Evolutionary conservation across 2,888 invertebrate genomes (phyloP), one percentile per base, ranked within the genome.

Genomic region (Eudasyphora cyanicolor): DNA sequence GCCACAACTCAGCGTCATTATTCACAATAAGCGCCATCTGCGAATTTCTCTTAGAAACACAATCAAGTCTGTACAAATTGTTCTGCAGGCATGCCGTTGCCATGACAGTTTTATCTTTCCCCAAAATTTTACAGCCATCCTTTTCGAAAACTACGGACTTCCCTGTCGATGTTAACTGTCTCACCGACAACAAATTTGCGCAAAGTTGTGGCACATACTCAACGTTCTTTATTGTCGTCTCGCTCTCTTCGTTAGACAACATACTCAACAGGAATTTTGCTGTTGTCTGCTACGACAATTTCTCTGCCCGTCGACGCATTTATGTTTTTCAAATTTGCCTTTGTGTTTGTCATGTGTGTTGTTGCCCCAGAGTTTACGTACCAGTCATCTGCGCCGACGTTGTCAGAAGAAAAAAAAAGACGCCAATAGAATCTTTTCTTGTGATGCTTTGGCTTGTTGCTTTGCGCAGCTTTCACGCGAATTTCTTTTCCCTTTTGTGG

Each of bases 1-100:
- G 86, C 86, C 87, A 87, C 7, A 86, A 42, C 0, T 80, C 29
- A 12, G 73, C 54, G 70, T 62, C 27, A 19, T 79, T 76, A 54
- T 70, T 74, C 24, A 51, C 69, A 35, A 54, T 38, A 14, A 77
- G 27, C 5, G 54, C 79, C 42, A 67, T 49, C 27, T 45, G 32
- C 7, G 12, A 32, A 5, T 76, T 60, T 0, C n/a, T 70, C 17
- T 21, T 1, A 3, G 57, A 24, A 67, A 54, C 51, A 21, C 82
- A 74, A 69, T 70, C 38, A 6, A 78, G 45, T 14, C 19, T 57
- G 42, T 85, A 85, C 24, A 82, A 42, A 24, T 77, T 80, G 64
- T 82, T n/a, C n/a, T n/a, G n/a, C n/a, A n/a, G 14, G 5, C 12
- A 35, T 54, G 71, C 70, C 24, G 42, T 76, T 8, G 78, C 81